Base-by-base conservation (phyloP, 2,888 invertebrate species). In the Taphrorychus bicolor region DNA sequence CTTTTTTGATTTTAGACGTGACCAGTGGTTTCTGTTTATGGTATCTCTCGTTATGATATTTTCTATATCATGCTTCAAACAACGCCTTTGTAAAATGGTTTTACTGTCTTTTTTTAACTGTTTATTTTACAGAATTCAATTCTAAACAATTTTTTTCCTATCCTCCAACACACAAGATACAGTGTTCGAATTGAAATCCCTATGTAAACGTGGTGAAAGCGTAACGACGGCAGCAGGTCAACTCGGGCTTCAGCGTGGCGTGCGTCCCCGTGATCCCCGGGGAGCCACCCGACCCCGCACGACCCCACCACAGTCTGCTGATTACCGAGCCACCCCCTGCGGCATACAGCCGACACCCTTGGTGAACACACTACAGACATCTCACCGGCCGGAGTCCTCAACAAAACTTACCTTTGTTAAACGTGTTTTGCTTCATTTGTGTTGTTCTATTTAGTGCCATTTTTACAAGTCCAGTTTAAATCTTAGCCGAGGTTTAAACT, bases 221-320 rank as follows among this genome's bases (percentile, higher is more conserved):
- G 65, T 69, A 66, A 70, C 70, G 70, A 66, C 66, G 79, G 80
- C 81, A 79, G 82, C 81, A 80, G 81, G 81, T 81, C 81, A 80
- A 81, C 80, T 78, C 79, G 76, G 79, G 78, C 79, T 78, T 80
- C 79, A 79, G 77, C 77, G 77, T 77, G 76, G 75, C 74, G 76
- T 76, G 76, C 70, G 72, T 71, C 73, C 72, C 71, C 41, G 21
- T 41, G 23, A n/a, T 19, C 17, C 66, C 66, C 42, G 18, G 48
- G 53, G 57, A 18, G 52, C 42, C 42, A 40, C 59, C 49, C 61
- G 21, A 22, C 54, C 57, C 58, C 59, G 32, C 48, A 57, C 66
- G 62, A 59, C 58, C 70, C 63, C 66, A 67, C 70, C 70, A 70
- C 70, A 70, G 70, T 70, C 70, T 70, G 70, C 69, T 70, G 70